Base-by-base conservation (phyloP, 2,888 invertebrate species). In the Noctua janthina region DNA sequence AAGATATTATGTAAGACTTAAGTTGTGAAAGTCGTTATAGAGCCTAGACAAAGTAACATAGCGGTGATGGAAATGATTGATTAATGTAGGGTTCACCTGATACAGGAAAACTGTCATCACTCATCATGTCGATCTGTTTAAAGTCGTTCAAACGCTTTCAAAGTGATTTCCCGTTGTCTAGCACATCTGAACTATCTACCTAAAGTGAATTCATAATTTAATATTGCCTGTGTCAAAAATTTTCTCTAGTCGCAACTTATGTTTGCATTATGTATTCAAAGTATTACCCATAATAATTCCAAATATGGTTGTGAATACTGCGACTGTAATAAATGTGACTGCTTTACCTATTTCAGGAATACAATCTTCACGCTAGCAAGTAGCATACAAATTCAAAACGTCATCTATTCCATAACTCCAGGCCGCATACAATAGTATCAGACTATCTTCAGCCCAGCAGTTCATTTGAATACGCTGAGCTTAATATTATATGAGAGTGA, bases 381-480 rank as follows among this genome's bases (percentile, higher is more conserved):
- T 49, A 49, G 17, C 62, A 43, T 64, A 80, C 46, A 70, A 74
- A 69, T 79, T 39, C 23, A 35, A 81, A 67, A 64, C 68, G 15
- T 64, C 62, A 64, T 23, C 49, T 46, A 49, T 51, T 43, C 67
- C 68, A 72, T 85, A 72, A 85, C 49, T 81, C 39, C 2, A 23
- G 1, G 35, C 62, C 39, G 81, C 43, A 68, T 64, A 83, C 83
- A 83, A 83, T 85, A 64, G 64, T 81, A 85, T 76, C 76, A 66
- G 82, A 43, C 5, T 76, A 73, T 85, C 69, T 81, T 20, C 64
- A 75, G 74, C 62, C 51, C 20, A 74, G 71, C 68, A 29, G 62
- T 67, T 77, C 56, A 51, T 74, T 85, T 74, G 62, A 83, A 83
- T 73, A 59, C 83, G 68, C 64, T 43, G 66, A 35, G 11, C 54